Base-by-base conservation (phyloP, 2,113 vertebrate species). In the Hirundichthys speculiger region DNA sequence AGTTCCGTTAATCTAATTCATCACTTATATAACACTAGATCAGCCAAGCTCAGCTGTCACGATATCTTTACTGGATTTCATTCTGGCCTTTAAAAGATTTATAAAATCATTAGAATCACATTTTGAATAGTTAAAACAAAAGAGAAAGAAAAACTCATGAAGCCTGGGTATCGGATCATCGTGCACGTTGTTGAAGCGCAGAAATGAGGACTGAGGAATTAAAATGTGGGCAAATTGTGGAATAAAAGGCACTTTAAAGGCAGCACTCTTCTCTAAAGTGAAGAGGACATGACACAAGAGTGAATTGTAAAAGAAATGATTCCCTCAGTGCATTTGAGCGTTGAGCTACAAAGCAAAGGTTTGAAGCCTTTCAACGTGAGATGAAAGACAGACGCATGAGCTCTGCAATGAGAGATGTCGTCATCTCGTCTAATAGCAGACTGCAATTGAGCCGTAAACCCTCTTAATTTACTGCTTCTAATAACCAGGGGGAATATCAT, bases 311-410 rank as follows among this genome's bases (percentile, higher is more conserved):
- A 68, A 3, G 43, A 9, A 13, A 15, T 54, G 61, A 52, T 27
- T 62, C 68, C 73, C 67, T 59, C 22, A 15, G 11, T 55, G 47
- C 75, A 20, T 52, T 42, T 66, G 66, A 86, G 64, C 88, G 68
- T 80, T 64, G 69, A 76, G 91, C 90, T 88, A 90, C 89, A 91
- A 93, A 94, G 91, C 86, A 67, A 27, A 74, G 87, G 88, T 90
- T 92, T 91, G 93, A 92, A 93, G 88, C 79, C 88, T 89, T 72
- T 90, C 75, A 89, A 89, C 69, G 83, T 81, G 72, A 92, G 88
- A 90, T 85, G 89, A 90, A 88, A 85, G 78, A 92, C 48, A 38
- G 53, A 57, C 18, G 38, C 43, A 14, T 25, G 39, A 58, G 63
- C 64, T 43, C 46, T 8, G 41, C 63, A 40, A 0, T 13, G 39